Evolutionary conservation across 2,113 vertebrate species (phyloP).

Genomic region (Xenopus tropicalis): DNA sequence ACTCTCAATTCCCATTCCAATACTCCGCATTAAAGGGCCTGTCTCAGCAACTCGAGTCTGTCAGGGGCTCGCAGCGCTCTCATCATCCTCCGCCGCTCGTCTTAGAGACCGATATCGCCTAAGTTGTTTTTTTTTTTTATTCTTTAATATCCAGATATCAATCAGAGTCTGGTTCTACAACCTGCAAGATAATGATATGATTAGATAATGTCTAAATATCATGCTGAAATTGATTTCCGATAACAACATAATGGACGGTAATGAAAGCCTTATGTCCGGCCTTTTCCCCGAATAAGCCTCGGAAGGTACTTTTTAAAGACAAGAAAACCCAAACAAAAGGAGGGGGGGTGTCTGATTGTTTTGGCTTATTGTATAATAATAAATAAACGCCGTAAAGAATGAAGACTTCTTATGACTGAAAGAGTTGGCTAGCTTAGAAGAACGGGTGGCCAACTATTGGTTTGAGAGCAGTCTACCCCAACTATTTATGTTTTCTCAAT

Average conservation of each 20-base stretch:
- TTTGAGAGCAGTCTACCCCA: no score
- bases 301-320: background rate
- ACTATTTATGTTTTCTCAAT: no score
- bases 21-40: slow-evolving; percentile 60
- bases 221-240: slow-evolving; percentile 10
- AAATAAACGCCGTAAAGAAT: no score
- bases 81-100: slow-evolving; percentile 6
- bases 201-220: background rate
- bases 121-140: slow-evolving; percentile 1
- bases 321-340: no score
- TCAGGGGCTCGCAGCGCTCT: background rate
- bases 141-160: slow-evolving; percentile 5
- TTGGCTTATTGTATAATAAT: no score
- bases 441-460: no score
- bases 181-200: background rate
- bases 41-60: slow-evolving; percentile 22
- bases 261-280: background rate
- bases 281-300: background rate
- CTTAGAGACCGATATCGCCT: background rate
- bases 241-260: background rate
- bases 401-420: no score
- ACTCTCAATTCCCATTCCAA: slow-evolving; percentile 67
- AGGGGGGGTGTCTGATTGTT: no score
- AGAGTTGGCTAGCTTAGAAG: no score
- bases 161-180: background rate